These are phyloP conservation scores for Gobionotothen gibberifrons DNA, from an alignment of 2,797 vertebrate species.

Conservation along the genomic window DNA sequence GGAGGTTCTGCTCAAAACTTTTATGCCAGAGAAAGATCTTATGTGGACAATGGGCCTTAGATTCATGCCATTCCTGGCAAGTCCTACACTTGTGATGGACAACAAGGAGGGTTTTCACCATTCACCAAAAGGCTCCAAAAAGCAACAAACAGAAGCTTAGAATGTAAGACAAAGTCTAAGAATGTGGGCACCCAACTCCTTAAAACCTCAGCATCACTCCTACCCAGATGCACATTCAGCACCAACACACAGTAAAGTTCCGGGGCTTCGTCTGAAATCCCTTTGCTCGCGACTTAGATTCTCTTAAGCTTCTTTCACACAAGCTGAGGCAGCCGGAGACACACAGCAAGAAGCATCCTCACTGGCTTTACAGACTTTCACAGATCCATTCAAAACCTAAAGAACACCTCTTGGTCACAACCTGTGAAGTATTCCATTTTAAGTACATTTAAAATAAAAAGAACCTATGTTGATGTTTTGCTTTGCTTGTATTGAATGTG, in stretches of 20 bases:
- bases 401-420: slow-evolving; percentile 1
- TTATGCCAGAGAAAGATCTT: too few species aligned
- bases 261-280: slow-evolving; percentile 51
- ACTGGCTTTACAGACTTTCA: slow-evolving; percentile 24
- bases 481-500: neutral
- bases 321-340: slow-evolving; percentile 32
- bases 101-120: neutral
- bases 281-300: slow-evolving; percentile 37
- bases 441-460: slow-evolving; percentile 22
- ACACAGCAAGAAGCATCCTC: slow-evolving; percentile 18
- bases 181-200: slow-evolving; percentile 16
- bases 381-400: slow-evolving; percentile 9
- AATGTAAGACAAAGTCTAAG: slow-evolving; percentile 1
- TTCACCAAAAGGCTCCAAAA: neutral
- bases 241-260: slow-evolving; percentile 10
- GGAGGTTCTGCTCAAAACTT: too few species aligned
- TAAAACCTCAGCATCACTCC: slow-evolving; percentile 19
- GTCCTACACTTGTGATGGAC: neutral
- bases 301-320: slow-evolving; percentile 62
- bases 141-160: slow-evolving; percentile 3
- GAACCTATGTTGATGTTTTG: neutral
- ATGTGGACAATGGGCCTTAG: too few species aligned
- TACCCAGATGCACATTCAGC: slow-evolving; percentile 49
- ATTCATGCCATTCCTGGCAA: neutral
- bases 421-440: neutral